A percentile compares a stretch with the other conserved stretches of the same genome.
Evolutionary conservation across 2,113 vertebrate genomes (phyloP).

Genomic region (Lonchura striata): DNA sequence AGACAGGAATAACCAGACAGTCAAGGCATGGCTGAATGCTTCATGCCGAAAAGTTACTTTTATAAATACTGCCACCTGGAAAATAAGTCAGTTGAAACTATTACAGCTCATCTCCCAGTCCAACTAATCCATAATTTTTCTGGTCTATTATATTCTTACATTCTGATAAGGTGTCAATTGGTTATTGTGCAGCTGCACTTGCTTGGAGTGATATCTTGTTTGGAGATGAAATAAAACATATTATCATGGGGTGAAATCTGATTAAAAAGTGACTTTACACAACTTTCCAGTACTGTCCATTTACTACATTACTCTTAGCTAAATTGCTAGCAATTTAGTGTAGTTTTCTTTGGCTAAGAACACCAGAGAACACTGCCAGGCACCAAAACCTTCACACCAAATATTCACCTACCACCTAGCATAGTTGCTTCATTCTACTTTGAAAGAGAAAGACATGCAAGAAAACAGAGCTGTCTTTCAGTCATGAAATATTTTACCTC

Average conservation of each 20-base stretch:
- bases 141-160: not conserved
- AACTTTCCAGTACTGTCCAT: not conserved
- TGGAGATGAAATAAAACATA: not conserved
- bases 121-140: not conserved
- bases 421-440: not conserved
- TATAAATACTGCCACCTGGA: not conserved
- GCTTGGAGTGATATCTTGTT: not conserved
- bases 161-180: not conserved
- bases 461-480: not conserved
- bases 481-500: not conserved
- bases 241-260: not conserved
- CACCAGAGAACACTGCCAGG: not conserved
- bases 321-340: not conserved
- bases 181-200: not conserved
- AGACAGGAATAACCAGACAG: not conserved
- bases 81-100: not conserved
- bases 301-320: not conserved
- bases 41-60: not conserved
- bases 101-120: not conserved
- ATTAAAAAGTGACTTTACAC: not conserved
- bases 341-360: not conserved
- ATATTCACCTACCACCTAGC: not conserved
- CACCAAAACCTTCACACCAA: not conserved
- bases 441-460: not conserved
- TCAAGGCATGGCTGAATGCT: not conserved